Evolutionary conservation across 2,888 invertebrate genomes (phyloP).

Genomic region (Phrixothrix hirtus): DNA sequence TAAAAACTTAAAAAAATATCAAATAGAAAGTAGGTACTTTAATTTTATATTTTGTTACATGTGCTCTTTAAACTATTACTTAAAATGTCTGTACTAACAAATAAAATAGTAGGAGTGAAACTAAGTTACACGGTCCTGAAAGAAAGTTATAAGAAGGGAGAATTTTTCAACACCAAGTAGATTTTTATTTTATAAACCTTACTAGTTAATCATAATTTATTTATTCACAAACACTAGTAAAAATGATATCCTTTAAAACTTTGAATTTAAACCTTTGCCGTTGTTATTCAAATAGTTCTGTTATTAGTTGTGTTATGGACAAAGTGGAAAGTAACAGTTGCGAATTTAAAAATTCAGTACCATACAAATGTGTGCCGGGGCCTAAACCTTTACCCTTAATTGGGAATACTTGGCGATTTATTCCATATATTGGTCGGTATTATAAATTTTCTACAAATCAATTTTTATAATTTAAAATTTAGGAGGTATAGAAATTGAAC

Average conservation of each 20-base stretch:
- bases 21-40: too few relatives aligned
- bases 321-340: conserved; percentile 40
- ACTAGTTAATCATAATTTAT: background rate
- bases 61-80: too few relatives aligned
- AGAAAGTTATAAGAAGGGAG: background rate
- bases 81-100: too few relatives aligned
- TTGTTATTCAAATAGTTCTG: background rate
- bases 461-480: conserved; percentile 28
- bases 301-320: background rate
- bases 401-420: conserved; percentile 67
- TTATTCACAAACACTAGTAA: background rate
- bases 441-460: background rate
- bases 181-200: background rate
- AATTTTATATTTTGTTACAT: too few relatives aligned
- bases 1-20: too few relatives aligned
- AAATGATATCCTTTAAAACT: background rate
- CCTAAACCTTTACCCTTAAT: conserved; percentile 64
- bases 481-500: conserved; percentile 68
- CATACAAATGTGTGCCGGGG: conserved; percentile 64
- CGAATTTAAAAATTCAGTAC: conserved; percentile 53
- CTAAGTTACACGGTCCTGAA: background rate
- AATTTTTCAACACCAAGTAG: background rate
- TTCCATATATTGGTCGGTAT: conserved; percentile 63
- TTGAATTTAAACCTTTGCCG: background rate
- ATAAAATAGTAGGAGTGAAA: too few relatives aligned